A percentile compares a stretch with the other conserved stretches of the same genome.
Conservation (phyloP, 2,888 invertebrate genomes). For the Thelaira solivaga region DNA sequence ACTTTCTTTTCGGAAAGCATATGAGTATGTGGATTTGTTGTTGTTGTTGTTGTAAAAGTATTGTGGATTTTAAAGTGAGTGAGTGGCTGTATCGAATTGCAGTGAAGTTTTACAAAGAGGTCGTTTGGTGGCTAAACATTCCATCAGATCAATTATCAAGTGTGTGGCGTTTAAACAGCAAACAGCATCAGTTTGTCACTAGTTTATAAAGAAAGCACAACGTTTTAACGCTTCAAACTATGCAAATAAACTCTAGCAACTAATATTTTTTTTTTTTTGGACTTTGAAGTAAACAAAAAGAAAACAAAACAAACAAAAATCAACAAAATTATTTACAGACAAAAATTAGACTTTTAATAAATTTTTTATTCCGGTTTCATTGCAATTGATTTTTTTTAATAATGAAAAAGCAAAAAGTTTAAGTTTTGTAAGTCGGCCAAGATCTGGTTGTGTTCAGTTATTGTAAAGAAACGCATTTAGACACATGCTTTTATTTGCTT, state of each 20-base stretch:
- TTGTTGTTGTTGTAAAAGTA: too few relatives aligned
- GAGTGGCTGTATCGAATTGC: background rate
- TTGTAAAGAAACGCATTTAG: slow-evolving; percentile 34
- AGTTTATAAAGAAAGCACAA: slow-evolving; percentile 55
- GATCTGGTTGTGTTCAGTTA: slow-evolving; percentile 46
- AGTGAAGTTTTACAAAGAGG: slow-evolving; percentile 1
- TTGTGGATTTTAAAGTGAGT: background rate
- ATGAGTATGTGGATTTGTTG: too few relatives aligned
- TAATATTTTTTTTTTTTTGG: background rate
- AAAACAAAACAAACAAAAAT: slow-evolving; percentile 3
- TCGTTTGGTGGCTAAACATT: slow-evolving; percentile 17
- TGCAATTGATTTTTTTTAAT: background rate
- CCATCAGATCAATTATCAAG: slow-evolving; percentile 34
- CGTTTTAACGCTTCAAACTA: slow-evolving; percentile 32
- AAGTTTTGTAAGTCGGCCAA: slow-evolving; percentile 25
- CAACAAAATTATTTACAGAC: background rate
- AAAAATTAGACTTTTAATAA: slow-evolving; percentile 21
- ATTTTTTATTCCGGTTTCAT: slow-evolving; percentile 17
- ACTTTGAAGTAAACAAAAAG: background rate
- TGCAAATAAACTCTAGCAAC: slow-evolving; percentile 4
- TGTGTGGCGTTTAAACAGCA: slow-evolving; percentile 24
- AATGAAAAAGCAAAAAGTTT: background rate
- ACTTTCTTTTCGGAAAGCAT: slow-evolving; percentile 54
- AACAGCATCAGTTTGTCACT: slow-evolving; percentile 61
- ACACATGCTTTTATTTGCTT: slow-evolving; percentile 27